Conservation (phyloP, 2,797 vertebrate species). For the Anabas testudineus region DNA sequence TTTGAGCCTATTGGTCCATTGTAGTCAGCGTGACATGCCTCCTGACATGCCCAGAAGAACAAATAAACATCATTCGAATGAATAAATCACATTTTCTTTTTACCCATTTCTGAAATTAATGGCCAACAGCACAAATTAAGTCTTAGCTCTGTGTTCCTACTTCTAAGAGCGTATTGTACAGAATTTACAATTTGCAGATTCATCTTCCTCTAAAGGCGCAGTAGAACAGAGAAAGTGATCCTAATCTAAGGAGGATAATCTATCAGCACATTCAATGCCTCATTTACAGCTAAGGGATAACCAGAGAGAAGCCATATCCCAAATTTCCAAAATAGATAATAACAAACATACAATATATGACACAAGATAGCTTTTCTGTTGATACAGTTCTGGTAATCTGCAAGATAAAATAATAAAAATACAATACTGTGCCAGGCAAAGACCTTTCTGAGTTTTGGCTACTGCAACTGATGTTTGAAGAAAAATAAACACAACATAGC, state of each 20-base stretch:
- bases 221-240: constrained; percentile 57
- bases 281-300: constrained; percentile 74
- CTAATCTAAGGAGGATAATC: constrained; percentile 68
- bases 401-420: constrained; percentile 72
- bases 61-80: constrained; percentile 80
- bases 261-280: constrained; percentile 79
- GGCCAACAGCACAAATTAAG: constrained; percentile 86
- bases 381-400: constrained; percentile 70
- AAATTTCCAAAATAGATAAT: constrained; percentile 69
- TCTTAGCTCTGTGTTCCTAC: constrained; percentile 83
- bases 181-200: constrained; percentile 86
- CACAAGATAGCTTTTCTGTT: constrained; percentile 66
- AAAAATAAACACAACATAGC: constrained; percentile 44
- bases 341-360: constrained; percentile 70
- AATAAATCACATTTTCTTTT: constrained; percentile 72
- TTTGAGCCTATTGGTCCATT: constrained; percentile 87
- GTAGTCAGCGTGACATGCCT: constrained; percentile 85
- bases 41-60: constrained; percentile 81
- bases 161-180: constrained; percentile 86
- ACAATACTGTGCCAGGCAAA: constrained; percentile 79
- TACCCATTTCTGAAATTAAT: constrained; percentile 79
- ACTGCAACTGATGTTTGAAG: constrained; percentile 66
- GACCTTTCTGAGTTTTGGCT: constrained; percentile 67
- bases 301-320: constrained; percentile 75
- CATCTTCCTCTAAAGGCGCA: constrained; percentile 61